Percentiles rank a stretch among this genome's conserved stretches.
Conservation (phyloP, 1,140 invertebrate species). For the Hylaeus volcanicus region DNA sequence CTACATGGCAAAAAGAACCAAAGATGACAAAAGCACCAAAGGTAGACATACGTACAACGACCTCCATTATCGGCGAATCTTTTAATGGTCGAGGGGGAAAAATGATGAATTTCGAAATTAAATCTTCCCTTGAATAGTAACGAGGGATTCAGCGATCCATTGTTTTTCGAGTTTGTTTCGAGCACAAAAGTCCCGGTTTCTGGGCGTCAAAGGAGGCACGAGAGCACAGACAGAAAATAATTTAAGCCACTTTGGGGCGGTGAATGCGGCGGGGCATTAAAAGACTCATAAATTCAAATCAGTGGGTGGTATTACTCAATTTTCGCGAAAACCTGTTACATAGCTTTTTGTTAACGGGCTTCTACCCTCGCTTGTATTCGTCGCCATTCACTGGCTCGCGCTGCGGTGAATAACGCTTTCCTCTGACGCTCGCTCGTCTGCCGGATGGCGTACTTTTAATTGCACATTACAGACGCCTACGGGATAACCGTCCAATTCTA, state of each 20-base stretch:
- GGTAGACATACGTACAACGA: no score
- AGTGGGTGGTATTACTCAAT: slow-evolving; percentile 67
- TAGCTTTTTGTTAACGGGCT: slow-evolving; percentile 73
- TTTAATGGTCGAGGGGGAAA: no score
- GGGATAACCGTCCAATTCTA: neutral
- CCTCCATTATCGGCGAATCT: no score
- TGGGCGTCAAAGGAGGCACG: neutral
- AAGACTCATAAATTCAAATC: slow-evolving; percentile 71
- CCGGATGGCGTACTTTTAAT: slow-evolving; percentile 59
- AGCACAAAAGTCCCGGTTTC: neutral
- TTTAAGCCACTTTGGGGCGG: slow-evolving; percentile 48
- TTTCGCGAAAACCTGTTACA: slow-evolving; percentile 72
- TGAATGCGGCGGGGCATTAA: slow-evolving; percentile 59
- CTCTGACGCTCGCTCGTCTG: slow-evolving; percentile 8
- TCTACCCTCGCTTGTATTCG: slow-evolving; percentile 20
- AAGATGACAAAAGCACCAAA: no score
- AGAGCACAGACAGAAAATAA: slow-evolving; percentile 24
- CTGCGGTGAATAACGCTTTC: slow-evolving; percentile 16
- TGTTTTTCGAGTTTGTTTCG: neutral
- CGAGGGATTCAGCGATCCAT: neutral
- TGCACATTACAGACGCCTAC: slow-evolving; percentile 70
- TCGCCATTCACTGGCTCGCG: slow-evolving; percentile 47
- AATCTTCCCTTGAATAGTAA: neutral
- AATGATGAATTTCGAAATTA: neutral
- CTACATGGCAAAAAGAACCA: no score